phyloP scores from a whole-genome alignment of 2,113 vertebrate species.

The Tursiops truncatus region DNA sequence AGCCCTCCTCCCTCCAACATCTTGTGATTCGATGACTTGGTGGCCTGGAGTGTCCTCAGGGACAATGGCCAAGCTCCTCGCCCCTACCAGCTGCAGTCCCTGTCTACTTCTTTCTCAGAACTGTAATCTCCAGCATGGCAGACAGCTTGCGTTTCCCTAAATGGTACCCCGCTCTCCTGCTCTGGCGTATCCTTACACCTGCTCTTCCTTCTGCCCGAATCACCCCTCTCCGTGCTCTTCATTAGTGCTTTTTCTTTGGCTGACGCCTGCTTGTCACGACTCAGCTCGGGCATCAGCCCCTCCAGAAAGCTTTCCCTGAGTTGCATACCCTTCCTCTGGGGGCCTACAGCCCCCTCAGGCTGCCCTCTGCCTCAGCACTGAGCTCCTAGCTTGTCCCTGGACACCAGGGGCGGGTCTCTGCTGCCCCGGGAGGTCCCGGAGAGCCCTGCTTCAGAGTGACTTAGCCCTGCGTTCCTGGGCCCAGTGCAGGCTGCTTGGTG shows the following conservation, averaged over 20 bases:
- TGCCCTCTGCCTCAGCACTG: not conserved
- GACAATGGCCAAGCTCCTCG: not conserved
- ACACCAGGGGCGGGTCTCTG: not conserved
- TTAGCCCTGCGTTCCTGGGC: not conserved
- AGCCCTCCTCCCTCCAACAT: not conserved
- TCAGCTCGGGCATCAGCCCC: not conserved
- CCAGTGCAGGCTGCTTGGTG: not conserved
- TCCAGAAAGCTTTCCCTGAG: not conserved
- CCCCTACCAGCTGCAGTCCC: not conserved
- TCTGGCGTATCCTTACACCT: not conserved
- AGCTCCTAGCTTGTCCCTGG: not conserved
- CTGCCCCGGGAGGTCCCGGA: not conserved
- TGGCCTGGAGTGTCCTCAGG: not conserved
- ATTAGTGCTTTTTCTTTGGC: accelerated
- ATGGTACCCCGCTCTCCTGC: accelerated
- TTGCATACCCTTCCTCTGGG: accelerated
- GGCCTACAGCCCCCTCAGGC: not conserved
- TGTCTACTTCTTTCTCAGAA: not conserved
- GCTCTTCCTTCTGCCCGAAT: not conserved
- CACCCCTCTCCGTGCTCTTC: not conserved
- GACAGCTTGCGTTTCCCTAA: accelerated
- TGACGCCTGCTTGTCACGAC: not conserved
- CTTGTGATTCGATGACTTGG: not conserved
- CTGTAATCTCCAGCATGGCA: accelerated
- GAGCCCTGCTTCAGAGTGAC: not conserved